phyloP scores from a whole-genome alignment of 2,888 invertebrate genomes.

The Caenorhabditis wallacei region DNA sequence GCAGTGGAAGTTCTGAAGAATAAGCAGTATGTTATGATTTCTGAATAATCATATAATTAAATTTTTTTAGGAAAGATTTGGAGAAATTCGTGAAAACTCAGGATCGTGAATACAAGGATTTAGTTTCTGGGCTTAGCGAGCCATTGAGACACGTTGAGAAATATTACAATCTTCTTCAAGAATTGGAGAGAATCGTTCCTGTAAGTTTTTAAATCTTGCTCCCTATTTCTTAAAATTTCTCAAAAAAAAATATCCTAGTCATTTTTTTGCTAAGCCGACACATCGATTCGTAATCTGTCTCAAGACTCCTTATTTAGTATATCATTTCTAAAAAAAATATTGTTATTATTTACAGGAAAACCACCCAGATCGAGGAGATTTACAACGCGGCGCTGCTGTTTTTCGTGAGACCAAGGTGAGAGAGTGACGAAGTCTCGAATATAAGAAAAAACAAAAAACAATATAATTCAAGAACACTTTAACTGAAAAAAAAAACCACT shows the following conservation, averaged over 20 bases:
- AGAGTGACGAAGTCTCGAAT: slow-evolving; percentile 79
- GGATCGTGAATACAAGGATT: slow-evolving; percentile 86
- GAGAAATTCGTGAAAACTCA: slow-evolving; percentile 46
- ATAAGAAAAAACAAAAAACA: neutral
- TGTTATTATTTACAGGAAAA: slow-evolving; percentile 87
- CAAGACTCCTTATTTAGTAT: too few species aligned
- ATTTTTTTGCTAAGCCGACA: too few species aligned
- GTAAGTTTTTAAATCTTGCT: slow-evolving; percentile 67
- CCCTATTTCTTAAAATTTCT: too few species aligned
- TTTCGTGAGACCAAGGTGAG: slow-evolving; percentile 96
- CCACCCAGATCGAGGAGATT: slow-evolving; percentile 96
- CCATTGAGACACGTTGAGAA: slow-evolving; percentile 96
- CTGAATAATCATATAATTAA: neutral
- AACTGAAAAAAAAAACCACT: too few species aligned
- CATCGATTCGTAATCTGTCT: too few species aligned
- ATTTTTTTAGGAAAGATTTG: slow-evolving; percentile 39
- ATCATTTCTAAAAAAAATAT: slow-evolving; percentile 13
- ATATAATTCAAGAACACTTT: too few species aligned
- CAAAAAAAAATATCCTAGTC: too few species aligned
- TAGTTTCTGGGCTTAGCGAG: slow-evolving; percentile 94
- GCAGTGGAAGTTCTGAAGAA: slow-evolving; percentile 95
- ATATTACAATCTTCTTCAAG: slow-evolving; percentile 92
- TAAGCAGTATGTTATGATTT: slow-evolving; percentile 87
- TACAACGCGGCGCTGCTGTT: slow-evolving; percentile 94
- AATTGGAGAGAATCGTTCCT: slow-evolving; percentile 95